Base-by-base conservation (phyloP, 2,797 vertebrate genomes). In the Trachops cirrhosus region DNA sequence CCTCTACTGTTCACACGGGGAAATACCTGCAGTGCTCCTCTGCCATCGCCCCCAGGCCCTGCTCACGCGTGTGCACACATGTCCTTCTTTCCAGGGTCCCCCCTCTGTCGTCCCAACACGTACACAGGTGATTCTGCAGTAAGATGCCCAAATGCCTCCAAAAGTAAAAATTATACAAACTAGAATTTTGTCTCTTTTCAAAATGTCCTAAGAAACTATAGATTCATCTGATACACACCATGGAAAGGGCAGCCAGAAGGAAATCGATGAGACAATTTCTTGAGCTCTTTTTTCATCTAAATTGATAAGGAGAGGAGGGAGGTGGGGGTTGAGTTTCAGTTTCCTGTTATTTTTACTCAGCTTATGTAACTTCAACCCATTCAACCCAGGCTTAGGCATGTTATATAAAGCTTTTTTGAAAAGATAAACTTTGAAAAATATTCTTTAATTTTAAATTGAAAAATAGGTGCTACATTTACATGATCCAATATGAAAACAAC, bases 1-100 rank as follows among this genome's bases (percentile, higher is more conserved):
- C 92, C 88, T 96, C 85, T 94, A 93, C 95, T 96, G 89, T 96
- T 97, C 96, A 91, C 68, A 85, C n/a, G 90, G 86, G 95, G 93
- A 96, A 92, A 92, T 95, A 96, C 94, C 86, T 77, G 71, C 52
- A 57, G 84, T 64, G 67, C 46, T 91, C 74, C 64, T 84, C 73
- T 67, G 70, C 82, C 50, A 5, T 87, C 71, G 82, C 57, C 46
- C 24, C 46, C 5, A 52, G 2, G 0, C 5, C 48, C 74, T 54
- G 39, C 9, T 39, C 10, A 68, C 39, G 41, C 5, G 15, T 3
- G 5, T 7, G 0, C 62, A 84, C 92, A 62, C 34, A 74, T 22
- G 32, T 74, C 37, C 75, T 32, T 89, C 90, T 89, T 89, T 19
- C 50, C 52, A 85, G 44, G 48, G 39, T 74, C 67, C 41, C 15